phyloP scores from a whole-genome alignment of 64 coral and sea anemone species.

The Montipora efflorescens region DNA sequence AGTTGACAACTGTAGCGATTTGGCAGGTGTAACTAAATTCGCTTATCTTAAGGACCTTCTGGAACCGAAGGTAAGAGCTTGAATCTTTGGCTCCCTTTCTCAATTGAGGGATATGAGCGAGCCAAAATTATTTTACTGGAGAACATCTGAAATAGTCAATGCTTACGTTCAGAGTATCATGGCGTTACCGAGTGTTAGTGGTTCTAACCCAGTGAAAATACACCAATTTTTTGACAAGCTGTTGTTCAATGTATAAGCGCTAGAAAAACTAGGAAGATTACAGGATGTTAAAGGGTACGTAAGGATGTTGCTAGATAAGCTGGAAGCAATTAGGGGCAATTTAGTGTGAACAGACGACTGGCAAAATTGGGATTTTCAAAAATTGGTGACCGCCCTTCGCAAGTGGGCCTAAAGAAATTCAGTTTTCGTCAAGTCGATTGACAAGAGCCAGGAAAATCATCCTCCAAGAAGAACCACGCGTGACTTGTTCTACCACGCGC shows the following conservation, averaged over 20 bases:
- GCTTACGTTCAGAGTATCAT: conserved; percentile 45
- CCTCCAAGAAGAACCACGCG: too few species aligned
- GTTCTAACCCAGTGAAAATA: conserved; percentile 4
- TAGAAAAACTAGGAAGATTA: conserved; percentile 35
- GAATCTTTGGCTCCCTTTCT: too few species aligned
- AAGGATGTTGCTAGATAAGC: conserved; percentile 39
- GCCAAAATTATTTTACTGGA: conserved; percentile 52
- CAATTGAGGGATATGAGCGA: conserved; percentile 6
- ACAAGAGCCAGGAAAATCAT: background rate
- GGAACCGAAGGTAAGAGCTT: too few species aligned
- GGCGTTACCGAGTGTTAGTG: background rate
- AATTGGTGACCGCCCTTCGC: conserved; percentile 35
- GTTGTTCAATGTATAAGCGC: background rate
- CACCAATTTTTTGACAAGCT: background rate
- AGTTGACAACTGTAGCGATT: too few species aligned
- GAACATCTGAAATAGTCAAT: conserved; percentile 43
- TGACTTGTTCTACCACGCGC: background rate
- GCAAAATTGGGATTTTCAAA: conserved; percentile 65
- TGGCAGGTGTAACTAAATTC: too few species aligned
- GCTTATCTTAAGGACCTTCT: too few species aligned
- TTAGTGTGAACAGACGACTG: conserved; percentile 51
- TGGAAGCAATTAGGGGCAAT: conserved; percentile 40
- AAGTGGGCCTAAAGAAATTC: conserved; percentile 69
- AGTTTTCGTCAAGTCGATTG: background rate
- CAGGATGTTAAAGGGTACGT: conserved; percentile 27